phyloP scores from a whole-genome alignment of 2,888 invertebrate species.

The Poecilus cupreus region DNA sequence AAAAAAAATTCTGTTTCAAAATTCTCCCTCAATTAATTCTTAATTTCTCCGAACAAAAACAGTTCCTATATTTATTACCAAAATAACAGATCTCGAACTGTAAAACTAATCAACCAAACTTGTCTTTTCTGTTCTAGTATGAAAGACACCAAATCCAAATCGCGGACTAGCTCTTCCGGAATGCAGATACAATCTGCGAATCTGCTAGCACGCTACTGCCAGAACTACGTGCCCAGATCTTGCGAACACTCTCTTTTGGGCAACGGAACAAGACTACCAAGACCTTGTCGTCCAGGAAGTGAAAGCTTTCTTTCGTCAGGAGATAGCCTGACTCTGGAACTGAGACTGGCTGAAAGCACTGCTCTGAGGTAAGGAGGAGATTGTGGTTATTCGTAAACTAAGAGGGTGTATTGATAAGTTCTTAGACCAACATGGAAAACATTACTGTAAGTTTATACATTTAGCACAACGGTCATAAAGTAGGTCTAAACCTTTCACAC shows the following conservation, averaged over 20 bases:
- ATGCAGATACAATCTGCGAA: constrained; percentile 73
- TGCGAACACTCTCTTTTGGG: constrained; percentile 87
- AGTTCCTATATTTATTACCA: too few relatives aligned
- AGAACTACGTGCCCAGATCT: constrained; percentile 86
- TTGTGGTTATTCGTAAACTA: too few relatives aligned
- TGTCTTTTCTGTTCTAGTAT: constrained; percentile 12
- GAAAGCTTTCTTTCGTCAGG: constrained; percentile 90
- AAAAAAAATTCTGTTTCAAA: too few relatives aligned
- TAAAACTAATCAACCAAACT: not conserved
- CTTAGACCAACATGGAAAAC: too few relatives aligned
- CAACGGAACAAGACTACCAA: constrained; percentile 74
- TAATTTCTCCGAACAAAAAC: too few relatives aligned
- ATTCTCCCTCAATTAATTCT: too few relatives aligned
- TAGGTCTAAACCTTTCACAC: too few relatives aligned
- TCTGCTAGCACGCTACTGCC: constrained; percentile 87
- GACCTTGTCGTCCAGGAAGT: constrained; percentile 86
- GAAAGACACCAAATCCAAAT: constrained; percentile 47
- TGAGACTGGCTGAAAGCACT: constrained; percentile 87
- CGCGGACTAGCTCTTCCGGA: constrained; percentile 4
- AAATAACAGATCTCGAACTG: too few relatives aligned
- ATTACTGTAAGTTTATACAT: too few relatives aligned
- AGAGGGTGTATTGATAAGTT: too few relatives aligned
- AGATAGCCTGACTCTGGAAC: constrained; percentile 86
- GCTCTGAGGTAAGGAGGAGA: constrained; percentile 81
- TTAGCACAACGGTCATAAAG: too few relatives aligned